phyloP scores from a whole-genome alignment of 2,888 invertebrate species.

The Ennomos quercinarius region DNA sequence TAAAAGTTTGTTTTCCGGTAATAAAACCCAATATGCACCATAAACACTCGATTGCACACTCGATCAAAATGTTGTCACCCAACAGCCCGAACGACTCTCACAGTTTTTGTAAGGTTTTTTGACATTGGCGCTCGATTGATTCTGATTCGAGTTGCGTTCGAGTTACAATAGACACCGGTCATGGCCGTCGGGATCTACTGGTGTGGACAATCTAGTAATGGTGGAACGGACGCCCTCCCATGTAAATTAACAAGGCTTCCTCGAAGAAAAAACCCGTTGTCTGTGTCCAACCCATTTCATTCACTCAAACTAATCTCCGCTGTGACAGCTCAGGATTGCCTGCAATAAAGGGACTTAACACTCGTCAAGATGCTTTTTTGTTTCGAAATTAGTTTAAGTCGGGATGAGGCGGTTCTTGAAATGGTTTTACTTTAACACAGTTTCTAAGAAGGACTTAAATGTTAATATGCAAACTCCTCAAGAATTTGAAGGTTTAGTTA shows the following conservation, averaged over 20 bases:
- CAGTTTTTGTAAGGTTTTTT: slow-evolving; percentile 72
- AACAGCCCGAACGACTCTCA: slow-evolving; percentile 65
- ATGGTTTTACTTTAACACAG: slow-evolving; percentile 11
- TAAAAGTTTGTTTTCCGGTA: slow-evolving; percentile 39
- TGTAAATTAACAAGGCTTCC: slow-evolving; percentile 58
- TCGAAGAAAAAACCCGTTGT: slow-evolving; percentile 46
- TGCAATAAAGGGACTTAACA: slow-evolving; percentile 31
- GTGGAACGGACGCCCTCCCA: slow-evolving; percentile 45
- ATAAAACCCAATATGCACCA: slow-evolving; percentile 47
- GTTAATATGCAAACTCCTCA: no score
- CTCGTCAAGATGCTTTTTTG: slow-evolving; percentile 29
- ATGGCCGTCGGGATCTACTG: slow-evolving; percentile 65
- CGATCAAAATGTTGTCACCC: slow-evolving; percentile 63
- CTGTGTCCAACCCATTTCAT: slow-evolving; percentile 50
- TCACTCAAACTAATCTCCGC: slow-evolving; percentile 42
- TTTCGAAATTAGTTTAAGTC: slow-evolving; percentile 27
- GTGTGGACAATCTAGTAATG: slow-evolving; percentile 57
- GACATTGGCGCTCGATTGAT: slow-evolving; percentile 69
- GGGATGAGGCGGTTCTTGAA: slow-evolving; percentile 10
- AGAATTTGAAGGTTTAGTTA: no score
- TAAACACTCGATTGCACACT: slow-evolving; percentile 56
- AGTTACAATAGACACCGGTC: slow-evolving; percentile 66
- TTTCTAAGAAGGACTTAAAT: neutral
- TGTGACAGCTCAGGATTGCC: slow-evolving; percentile 46
- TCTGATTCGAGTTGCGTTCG: slow-evolving; percentile 66